Evolutionary conservation across 2,888 invertebrate genomes (phyloP), one percentile per base, ranked within the genome.

Genomic region (Lasius fuliginosus): DNA sequence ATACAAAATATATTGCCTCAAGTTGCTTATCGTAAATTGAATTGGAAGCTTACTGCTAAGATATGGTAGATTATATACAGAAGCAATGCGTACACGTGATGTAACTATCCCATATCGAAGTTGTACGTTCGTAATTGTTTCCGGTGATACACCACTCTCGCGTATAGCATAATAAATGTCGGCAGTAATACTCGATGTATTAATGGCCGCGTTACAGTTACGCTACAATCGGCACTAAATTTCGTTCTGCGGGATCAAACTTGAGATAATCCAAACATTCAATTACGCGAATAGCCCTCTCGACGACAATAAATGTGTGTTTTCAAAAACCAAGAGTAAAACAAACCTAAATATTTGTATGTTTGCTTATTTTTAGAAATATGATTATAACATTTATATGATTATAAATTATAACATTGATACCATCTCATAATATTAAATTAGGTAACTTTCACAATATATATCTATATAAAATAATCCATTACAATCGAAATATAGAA

Each of bases 91-190:
- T 18, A 18, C 1, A 49, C 49, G 30, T 5, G 60, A 71, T 40
- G 33, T 33, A 69, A 69, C 69, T 62, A 60, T 46, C 23, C 58
- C 18, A 36, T 9, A 77, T 36, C 27, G 60, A 81, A 79, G 46
- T 79, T 36, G 71, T 33, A 46, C 60, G 42, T 71, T 71, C n/a
- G 79, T 71, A 81, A 81, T 81, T 81, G 58, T 81, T 81, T 71
- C 58, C 79, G 36, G 18, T 60, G 60, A 79, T 79, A 62, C 46
- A 71, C 79, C 23, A 69, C 27, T 8, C 46, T 79, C 18, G 46
- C 46, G 46, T 71, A 46, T 60, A 62, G 79, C 71, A 36, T 81
- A 71, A 81, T 62, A 81, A 81, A 81, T 62, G 79, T 81, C 73
- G 60, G 15, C 36, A 46, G 46, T 81, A 81, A 81, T 81, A 33